Percentiles rank a stretch among this genome's conserved stretches.
phyloP scores from a whole-genome alignment of 2,797 vertebrate genomes.

The Limnodromus scolopaceus region DNA sequence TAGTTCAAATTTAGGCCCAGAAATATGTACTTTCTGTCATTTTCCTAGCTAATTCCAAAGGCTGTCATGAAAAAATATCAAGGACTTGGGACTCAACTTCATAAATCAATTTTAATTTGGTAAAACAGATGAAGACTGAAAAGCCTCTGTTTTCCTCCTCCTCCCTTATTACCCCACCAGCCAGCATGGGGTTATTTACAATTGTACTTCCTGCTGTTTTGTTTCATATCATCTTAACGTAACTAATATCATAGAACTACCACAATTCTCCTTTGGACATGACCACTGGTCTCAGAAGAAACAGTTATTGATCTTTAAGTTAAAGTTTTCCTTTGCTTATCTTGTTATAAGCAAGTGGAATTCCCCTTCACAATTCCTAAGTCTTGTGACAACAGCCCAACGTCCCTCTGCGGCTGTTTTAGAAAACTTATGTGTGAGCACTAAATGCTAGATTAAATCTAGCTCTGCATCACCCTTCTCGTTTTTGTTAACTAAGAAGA shows the following conservation, averaged over 20 bases:
- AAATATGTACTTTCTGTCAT: neutral
- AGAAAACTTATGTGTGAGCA: accelerated
- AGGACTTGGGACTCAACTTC: neutral
- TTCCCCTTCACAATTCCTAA: neutral
- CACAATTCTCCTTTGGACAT: neutral
- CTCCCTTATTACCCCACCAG: neutral
- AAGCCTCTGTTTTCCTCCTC: neutral
- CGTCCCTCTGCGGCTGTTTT: neutral
- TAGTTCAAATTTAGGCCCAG: neutral
- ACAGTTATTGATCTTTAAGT: neutral
- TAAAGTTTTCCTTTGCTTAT: neutral
- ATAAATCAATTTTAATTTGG: neutral
- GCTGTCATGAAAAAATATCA: neutral
- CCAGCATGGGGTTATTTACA: neutral
- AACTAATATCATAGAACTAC: neutral
- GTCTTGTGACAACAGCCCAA: neutral
- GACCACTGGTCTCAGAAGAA: neutral
- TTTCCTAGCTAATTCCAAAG: neutral
- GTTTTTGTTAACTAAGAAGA: neutral
- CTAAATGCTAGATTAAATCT: neutral
- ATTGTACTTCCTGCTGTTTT: neutral
- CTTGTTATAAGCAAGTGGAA: neutral
- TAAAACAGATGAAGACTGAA: neutral
- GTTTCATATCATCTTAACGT: neutral
- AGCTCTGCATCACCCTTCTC: neutral